Evolutionary conservation across 2,797 vertebrate species (phyloP).

Genomic region (Petrocephalus schoutedeni): DNA sequence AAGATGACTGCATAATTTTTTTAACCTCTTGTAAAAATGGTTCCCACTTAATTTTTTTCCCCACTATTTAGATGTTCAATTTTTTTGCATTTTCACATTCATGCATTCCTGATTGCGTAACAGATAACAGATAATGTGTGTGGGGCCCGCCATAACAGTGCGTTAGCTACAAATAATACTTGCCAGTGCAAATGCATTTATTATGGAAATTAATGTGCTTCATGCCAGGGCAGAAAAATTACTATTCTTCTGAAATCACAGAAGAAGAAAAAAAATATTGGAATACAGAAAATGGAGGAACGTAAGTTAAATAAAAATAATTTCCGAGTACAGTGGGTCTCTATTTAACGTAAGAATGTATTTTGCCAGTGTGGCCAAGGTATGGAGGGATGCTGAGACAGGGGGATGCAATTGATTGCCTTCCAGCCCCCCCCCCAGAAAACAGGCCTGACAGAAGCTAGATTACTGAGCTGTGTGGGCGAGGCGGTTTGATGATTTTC

Average conservation of each 20-base stretch:
- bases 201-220: conserved; percentile 1
- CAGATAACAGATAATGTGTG: neutral
- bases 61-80: neutral
- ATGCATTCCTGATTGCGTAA: neutral
- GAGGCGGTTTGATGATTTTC: neutral
- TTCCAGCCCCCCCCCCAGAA: neutral
- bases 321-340: neutral
- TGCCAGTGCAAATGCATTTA: neutral
- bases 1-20: conserved; percentile 6
- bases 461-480: neutral
- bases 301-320: neutral
- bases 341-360: neutral
- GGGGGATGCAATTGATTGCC: neutral
- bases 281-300: neutral
- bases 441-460: neutral
- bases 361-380: neutral
- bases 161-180: neutral
- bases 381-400: neutral
- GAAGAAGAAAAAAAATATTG: neutral
- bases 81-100: neutral
- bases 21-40: neutral
- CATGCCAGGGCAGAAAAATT: neutral
- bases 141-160: neutral
- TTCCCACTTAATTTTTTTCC: neutral
- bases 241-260: neutral